Evolutionary conservation across 2,888 invertebrate genomes (phyloP).

Genomic region (Habrosyne pyritoides): DNA sequence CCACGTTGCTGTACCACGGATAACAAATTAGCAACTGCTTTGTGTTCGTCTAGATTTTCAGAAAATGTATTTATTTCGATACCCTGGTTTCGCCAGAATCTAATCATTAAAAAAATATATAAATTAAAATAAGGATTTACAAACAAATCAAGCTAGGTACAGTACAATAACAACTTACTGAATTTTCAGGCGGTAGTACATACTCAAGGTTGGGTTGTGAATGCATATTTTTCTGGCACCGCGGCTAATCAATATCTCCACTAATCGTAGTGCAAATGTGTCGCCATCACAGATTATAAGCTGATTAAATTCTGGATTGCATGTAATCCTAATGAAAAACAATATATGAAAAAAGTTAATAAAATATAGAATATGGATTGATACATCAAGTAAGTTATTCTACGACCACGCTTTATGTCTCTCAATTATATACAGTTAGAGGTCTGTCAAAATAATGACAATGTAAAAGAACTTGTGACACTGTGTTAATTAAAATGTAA

Average conservation of each 20-base stretch:
- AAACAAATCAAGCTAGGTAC: no score
- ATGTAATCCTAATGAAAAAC: not conserved
- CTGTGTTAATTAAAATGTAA: no score
- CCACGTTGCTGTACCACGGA: not conserved
- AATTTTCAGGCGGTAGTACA: slow-evolving; percentile 27
- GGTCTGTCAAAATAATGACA: no score
- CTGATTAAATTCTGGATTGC: slow-evolving; percentile 14
- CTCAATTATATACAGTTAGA: not conserved
- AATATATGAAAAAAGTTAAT: no score
- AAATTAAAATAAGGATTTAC: no score
- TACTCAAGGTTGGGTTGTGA: slow-evolving; percentile 21
- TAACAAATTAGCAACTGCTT: not conserved
- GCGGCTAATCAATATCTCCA: slow-evolving; percentile 42
- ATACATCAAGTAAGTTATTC: no score
- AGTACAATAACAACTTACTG: slow-evolving; percentile 37
- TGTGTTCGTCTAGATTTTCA: not conserved
- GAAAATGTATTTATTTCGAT: slow-evolving; percentile 21
- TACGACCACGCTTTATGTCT: no score
- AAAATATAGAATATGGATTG: no score
- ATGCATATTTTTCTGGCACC: slow-evolving; percentile 51
- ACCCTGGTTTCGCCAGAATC: slow-evolving; percentile 34
- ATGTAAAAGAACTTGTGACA: no score
- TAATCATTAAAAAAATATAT: slow-evolving; percentile 13
- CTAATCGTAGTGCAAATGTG: slow-evolving; percentile 39
- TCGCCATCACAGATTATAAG: slow-evolving; percentile 43